Percentiles rank a stretch among this genome's conserved stretches.
phyloP scores from a whole-genome alignment of 2,113 vertebrate species.

The Gavialis gangeticus region DNA sequence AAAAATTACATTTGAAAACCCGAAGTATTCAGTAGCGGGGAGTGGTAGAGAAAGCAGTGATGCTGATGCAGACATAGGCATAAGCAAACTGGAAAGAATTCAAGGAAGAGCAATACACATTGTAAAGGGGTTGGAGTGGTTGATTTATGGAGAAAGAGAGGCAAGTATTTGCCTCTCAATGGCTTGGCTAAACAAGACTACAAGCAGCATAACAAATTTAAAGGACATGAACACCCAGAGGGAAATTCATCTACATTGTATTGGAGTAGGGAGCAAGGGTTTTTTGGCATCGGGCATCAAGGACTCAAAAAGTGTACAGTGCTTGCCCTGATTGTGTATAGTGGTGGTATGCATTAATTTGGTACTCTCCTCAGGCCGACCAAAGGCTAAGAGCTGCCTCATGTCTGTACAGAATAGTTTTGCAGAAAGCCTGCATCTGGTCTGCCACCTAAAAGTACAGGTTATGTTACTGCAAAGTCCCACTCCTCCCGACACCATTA shows the following conservation, averaged over 20 bases:
- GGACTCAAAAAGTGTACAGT: not conserved
- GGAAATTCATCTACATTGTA: not conserved
- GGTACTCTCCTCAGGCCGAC: constrained; percentile 31
- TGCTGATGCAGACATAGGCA: not conserved
- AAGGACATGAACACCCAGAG: not conserved
- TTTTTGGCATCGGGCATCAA: not conserved
- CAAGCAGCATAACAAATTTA: not conserved
- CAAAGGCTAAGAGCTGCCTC: not conserved
- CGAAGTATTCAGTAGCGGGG: not conserved
- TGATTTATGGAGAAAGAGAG: not conserved
- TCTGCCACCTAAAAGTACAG: not conserved
- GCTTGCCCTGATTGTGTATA: not conserved
- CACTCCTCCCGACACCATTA: not conserved
- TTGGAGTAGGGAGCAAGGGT: not conserved
- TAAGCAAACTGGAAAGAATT: not conserved
- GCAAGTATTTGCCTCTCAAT: not conserved
- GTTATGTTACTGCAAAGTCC: not conserved
- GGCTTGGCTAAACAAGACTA: not conserved
- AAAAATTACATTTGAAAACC: not conserved
- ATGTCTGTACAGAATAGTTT: not conserved
- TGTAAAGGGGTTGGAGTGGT: not conserved
- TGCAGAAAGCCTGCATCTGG: not conserved
- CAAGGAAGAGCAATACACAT: not conserved
- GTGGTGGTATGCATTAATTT: not conserved
- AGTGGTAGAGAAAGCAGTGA: not conserved